A percentile compares a stretch with the other conserved stretches of the same genome.
These are phyloP conservation scores for Dryas iulia DNA, from an alignment of 1,140 invertebrate genomes.

Conservation along the genomic window DNA sequence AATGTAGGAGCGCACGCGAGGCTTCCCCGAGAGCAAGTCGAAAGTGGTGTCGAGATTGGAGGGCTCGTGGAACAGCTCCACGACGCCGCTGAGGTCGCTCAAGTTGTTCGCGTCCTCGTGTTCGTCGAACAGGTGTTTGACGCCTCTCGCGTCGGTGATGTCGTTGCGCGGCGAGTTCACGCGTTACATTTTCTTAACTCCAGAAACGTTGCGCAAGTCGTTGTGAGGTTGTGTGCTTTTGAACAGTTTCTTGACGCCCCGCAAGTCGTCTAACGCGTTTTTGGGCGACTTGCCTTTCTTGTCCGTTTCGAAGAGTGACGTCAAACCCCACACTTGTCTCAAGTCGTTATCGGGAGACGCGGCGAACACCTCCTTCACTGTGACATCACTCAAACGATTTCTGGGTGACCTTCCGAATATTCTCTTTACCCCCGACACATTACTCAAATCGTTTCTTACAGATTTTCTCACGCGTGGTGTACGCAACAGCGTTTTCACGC, in stretches of 20 bases:
- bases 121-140: slow-evolving; percentile 53
- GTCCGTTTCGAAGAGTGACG: slow-evolving; percentile 55
- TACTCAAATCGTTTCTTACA: slow-evolving; percentile 65
- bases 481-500: slow-evolving; percentile 56
- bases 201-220: slow-evolving; percentile 61
- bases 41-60: slow-evolving; percentile 47
- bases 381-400: slow-evolving; percentile 68
- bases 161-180: slow-evolving; percentile 51
- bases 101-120: slow-evolving; percentile 38
- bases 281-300: slow-evolving; percentile 42
- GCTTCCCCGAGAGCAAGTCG: slow-evolving; percentile 53
- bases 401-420: slow-evolving; percentile 59
- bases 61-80: slow-evolving; percentile 48
- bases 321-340: slow-evolving; percentile 59
- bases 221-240: slow-evolving; percentile 48
- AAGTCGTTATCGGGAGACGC: slow-evolving; percentile 73
- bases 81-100: slow-evolving; percentile 56
- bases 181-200: slow-evolving; percentile 53
- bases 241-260: too few relatives aligned
- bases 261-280: slow-evolving; percentile 64
- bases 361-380: slow-evolving; percentile 52
- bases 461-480: slow-evolving; percentile 55
- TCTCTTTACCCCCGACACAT: slow-evolving; percentile 64
- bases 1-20: slow-evolving; percentile 47
- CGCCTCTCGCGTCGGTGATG: slow-evolving; percentile 57